Percentiles rank a stretch among this genome's conserved stretches.
Evolutionary conservation across 2,888 invertebrate genomes (phyloP).

Genomic region (Napeogenes inachia): DNA sequence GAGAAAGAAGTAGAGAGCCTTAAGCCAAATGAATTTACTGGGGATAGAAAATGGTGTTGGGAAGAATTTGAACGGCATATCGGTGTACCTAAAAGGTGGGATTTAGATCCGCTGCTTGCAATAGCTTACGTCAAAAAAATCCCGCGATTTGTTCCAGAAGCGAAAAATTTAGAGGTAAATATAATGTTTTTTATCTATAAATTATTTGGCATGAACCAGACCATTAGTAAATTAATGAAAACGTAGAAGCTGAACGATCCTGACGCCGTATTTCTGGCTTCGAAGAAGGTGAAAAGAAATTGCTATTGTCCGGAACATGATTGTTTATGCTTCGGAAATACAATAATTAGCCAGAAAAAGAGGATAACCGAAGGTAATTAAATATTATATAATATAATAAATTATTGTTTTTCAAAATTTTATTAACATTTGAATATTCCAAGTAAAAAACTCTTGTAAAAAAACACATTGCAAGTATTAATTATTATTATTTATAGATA

Average conservation of each 20-base stretch:
- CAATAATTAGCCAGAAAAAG: not conserved
- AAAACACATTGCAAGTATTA: too few species aligned
- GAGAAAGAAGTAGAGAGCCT: not conserved
- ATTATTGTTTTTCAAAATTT: too few species aligned
- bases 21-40: conserved; percentile 1
- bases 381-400: not conserved
- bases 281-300: not conserved
- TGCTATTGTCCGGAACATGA: not conserved
- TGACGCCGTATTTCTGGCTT: not conserved
- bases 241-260: not conserved
- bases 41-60: conserved; percentile 1
- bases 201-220: not conserved
- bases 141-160: not conserved
- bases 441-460: too few species aligned
- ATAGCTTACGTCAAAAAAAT: not conserved
- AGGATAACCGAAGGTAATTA: not conserved
- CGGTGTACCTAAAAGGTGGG: not conserved
- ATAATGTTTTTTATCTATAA: not conserved
- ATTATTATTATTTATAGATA: too few species aligned
- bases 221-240: not conserved
- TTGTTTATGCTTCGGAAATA: not conserved
- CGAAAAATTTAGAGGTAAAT: not conserved
- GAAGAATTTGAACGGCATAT: not conserved
- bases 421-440: too few species aligned
- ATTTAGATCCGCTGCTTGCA: not conserved